Evolutionary conservation across 2,888 invertebrate species (phyloP).

Genomic region (Acronicta psi): DNA sequence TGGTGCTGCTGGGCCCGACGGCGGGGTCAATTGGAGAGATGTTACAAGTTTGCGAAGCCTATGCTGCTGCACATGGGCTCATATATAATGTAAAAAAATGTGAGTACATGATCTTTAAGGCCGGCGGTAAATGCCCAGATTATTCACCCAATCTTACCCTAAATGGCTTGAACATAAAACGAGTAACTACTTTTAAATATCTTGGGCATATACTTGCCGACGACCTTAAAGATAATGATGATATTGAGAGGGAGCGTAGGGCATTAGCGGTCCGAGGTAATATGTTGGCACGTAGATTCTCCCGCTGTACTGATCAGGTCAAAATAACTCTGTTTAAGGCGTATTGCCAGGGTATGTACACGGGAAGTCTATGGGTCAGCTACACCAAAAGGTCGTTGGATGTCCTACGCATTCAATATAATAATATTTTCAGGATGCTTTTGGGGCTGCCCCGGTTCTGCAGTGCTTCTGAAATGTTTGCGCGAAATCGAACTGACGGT

Average conservation of each 20-base stretch:
- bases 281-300: constrained; percentile 9
- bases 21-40: neutral
- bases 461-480: constrained; percentile 1
- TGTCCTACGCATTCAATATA: constrained; percentile 1
- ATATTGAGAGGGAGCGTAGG: neutral
- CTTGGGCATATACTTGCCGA: neutral
- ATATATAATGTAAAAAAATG: neutral
- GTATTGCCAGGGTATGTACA: constrained; percentile 4
- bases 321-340: constrained; percentile 12
- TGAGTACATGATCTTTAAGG: neutral
- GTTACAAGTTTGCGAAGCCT: neutral
- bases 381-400: constrained; percentile 3
- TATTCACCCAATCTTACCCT: constrained; percentile 28
- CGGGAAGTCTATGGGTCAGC: constrained; percentile 6
- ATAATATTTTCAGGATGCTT: constrained; percentile 3
- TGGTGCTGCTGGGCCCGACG: neutral
- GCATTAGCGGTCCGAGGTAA: neutral
- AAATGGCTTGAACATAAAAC: constrained; percentile 35
- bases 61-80: constrained; percentile 1
- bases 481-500: neutral
- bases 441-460: neutral
- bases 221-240: neutral
- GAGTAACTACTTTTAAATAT: constrained; percentile 15
- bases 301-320: constrained; percentile 6
- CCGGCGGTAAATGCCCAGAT: neutral